Percentiles rank a stretch among this genome's conserved stretches.
These are phyloP conservation scores for Craniophora ligustri DNA, from an alignment of 2,888 invertebrate species.

Conservation along the genomic window DNA sequence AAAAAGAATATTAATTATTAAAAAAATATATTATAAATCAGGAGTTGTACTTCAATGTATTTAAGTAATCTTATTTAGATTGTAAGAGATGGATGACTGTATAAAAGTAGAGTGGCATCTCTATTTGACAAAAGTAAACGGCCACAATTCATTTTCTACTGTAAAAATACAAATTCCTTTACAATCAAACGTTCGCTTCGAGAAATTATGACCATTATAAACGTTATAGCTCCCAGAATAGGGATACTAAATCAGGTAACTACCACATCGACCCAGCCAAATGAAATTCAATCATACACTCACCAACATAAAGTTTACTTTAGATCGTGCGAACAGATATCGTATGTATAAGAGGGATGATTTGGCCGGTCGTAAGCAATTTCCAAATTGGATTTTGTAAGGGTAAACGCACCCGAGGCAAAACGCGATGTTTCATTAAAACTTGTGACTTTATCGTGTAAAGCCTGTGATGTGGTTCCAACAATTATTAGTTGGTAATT, in stretches of 20 bases:
- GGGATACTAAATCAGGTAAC: constrained; percentile 52
- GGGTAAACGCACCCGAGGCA: constrained; percentile 53
- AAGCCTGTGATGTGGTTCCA: constrained; percentile 36
- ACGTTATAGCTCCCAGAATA: constrained; percentile 59
- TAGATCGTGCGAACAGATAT: constrained; percentile 50
- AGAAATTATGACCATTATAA: constrained; percentile 58
- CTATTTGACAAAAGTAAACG: no score
- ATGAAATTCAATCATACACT: constrained; percentile 54
- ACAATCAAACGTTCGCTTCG: constrained; percentile 33
- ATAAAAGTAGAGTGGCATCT: no score
- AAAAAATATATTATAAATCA: no score
- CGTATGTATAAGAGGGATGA: constrained; percentile 62
- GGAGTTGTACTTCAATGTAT: no score
- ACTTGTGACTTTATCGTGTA: constrained; percentile 56
- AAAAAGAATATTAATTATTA: no score
- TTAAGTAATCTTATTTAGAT: no score
- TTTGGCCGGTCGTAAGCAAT: constrained; percentile 75
- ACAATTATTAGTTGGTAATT: constrained; percentile 49
- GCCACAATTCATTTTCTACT: constrained; percentile 27
- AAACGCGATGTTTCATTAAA: constrained; percentile 64
- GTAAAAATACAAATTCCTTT: constrained; percentile 34
- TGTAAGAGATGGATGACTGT: no score
- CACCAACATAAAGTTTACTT: constrained; percentile 57
- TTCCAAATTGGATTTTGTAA: constrained; percentile 73
- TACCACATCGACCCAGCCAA: constrained; percentile 15